Conservation (phyloP, 92 coral and sea anemone genomes). For the Parazoanthus atlanticus region DNA sequence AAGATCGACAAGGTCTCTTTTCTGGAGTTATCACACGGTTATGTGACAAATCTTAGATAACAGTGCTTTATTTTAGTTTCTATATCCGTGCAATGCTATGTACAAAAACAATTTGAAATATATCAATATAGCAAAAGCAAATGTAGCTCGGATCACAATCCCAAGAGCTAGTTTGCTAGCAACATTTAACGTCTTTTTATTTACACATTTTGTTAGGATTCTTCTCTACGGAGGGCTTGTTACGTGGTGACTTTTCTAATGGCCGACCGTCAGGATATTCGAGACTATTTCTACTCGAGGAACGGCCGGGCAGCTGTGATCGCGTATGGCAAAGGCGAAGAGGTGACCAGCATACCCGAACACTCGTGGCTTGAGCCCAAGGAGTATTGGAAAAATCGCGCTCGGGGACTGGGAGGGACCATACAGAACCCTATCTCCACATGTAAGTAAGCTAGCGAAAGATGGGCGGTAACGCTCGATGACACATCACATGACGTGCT, state of each 20-base stretch:
- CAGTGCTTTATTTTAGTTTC: no score
- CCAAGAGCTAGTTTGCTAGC: no score
- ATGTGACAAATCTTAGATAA: no score
- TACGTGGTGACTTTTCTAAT: slow-evolving; percentile 82
- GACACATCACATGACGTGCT: no score
- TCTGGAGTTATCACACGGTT: no score
- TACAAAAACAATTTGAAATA: no score
- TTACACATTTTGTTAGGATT: slow-evolving; percentile 31
- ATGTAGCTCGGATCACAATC: no score
- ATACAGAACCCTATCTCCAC: slow-evolving; percentile 81
- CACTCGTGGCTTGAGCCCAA: slow-evolving; percentile 69
- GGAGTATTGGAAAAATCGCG: slow-evolving; percentile 89
- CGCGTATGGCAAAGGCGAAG: slow-evolving; percentile 56
- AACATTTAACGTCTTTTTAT: no score
- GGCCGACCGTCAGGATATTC: slow-evolving; percentile 81
- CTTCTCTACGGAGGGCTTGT: slow-evolving; percentile 85
- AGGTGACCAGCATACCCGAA: slow-evolving; percentile 84
- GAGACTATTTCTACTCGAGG: slow-evolving; percentile 77
- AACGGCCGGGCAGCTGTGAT: slow-evolving; percentile 91
- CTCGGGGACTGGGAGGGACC: slow-evolving; percentile 94
- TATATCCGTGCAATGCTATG: no score
- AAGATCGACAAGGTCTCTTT: no score
- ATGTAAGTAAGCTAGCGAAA: slow-evolving; percentile 45
- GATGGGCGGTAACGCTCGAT: neutral
- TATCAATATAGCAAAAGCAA: no score